Base-by-base conservation (phyloP, 1,140 invertebrate genomes). In the Lethocerus indicus region DNA sequence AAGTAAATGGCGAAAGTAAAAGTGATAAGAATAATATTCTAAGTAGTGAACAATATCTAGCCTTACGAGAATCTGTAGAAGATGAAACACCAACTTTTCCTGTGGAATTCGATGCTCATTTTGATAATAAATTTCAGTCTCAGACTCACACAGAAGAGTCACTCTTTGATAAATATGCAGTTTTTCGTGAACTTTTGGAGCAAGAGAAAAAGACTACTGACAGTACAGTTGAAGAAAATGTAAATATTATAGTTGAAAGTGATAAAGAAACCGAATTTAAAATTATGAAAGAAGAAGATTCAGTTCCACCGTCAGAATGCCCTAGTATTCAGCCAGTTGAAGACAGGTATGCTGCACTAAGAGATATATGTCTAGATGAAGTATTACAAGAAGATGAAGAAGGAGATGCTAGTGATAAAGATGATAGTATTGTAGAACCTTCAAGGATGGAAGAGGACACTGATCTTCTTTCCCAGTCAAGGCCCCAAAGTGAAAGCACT, bases 101-200 rank as follows among this genome's bases (percentile, higher is more conserved):
- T 54, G 71, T 71, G 0, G 74, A 71, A 57, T 75, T 77, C 52
- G 71, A 75, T 32, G 71, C 73, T 2, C 78, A 78, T 59, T 80
- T 79, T 46, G 71, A 75, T 55, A 72, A 73, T 49, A 66, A 69
- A 35, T 54, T 51, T 35, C 49, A 26, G 13, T 35, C 44, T 2
- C 50, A 52, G 21, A 3, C 50, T 40, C 18, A 23, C 12, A 35
- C 26, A 12, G 56, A 64, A 3, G 62, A 59, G 35, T 59, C 67
- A 28, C 66, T 67, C 5, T 73, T 75, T 54, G 85, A 88, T 59
- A 76, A 83, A 53, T 89, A 89, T 60, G 85, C 85, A 0, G 86
- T 83, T 0, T 88, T 89, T 58, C 68, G 86, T 52, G 86, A 89
- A 68, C 71, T 88, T 46, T 69, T 85, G 18, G 78, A 81, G 52